Percentiles rank a stretch among this genome's conserved stretches.
phyloP scores from a whole-genome alignment of 1,140 invertebrate genomes.

The Drosophila ficusphila region DNA sequence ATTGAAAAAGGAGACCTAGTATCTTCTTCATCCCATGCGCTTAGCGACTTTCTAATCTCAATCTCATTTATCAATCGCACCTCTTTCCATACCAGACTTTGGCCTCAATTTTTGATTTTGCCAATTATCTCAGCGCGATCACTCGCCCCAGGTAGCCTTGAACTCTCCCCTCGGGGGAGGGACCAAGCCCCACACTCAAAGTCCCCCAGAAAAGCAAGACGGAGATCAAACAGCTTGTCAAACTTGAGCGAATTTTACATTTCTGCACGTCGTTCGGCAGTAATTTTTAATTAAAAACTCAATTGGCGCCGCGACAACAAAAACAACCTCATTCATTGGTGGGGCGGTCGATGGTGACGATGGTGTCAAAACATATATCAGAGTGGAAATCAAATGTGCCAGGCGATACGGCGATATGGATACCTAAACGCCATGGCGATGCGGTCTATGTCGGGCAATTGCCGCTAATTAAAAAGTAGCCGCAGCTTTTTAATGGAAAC shows the following conservation, averaged over 20 bases:
- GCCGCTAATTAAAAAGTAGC: constrained; percentile 81
- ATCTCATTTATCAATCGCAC: constrained; percentile 26
- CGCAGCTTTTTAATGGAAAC: constrained; percentile 81
- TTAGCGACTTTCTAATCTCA: constrained; percentile 2
- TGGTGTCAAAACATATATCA: constrained; percentile 81
- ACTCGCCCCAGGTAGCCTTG: constrained; percentile 46
- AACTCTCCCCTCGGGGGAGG: constrained; percentile 1
- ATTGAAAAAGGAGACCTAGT: too few species aligned
- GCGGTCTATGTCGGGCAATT: constrained; percentile 63
- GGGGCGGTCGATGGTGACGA: constrained; percentile 13
- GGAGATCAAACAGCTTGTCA: constrained; percentile 18
- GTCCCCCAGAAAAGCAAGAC: not conserved
- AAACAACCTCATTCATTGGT: constrained; percentile 8
- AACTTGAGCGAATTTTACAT: constrained; percentile 30
- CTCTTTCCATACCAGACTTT: constrained; percentile 4
- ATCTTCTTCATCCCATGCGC: not conserved
- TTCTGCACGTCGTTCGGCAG: constrained; percentile 58
- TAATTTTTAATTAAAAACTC: constrained; percentile 78
- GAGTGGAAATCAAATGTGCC: constrained; percentile 72
- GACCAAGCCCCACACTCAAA: not conserved
- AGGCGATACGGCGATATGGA: constrained; percentile 23
- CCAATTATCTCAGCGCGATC: constrained; percentile 41
- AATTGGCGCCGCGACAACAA: constrained; percentile 54
- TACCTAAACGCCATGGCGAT: constrained; percentile 6
- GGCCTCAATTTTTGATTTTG: constrained; percentile 28